These are phyloP conservation scores for Sebastes jordani DNA, from an alignment of 2,797 vertebrate genomes.

Conservation along the genomic window DNA sequence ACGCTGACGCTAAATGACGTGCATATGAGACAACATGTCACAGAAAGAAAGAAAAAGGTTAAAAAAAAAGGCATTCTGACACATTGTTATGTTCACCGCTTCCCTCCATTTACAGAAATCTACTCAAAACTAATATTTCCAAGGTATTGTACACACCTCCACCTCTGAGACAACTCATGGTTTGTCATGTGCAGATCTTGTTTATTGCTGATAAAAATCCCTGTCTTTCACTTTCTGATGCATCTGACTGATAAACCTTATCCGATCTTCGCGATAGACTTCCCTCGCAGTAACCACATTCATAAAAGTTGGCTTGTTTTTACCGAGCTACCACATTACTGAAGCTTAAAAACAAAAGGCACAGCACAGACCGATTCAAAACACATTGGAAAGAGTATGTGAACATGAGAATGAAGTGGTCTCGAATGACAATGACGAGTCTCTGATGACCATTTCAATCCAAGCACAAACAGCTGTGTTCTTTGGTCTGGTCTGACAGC, in stretches of 20 bases:
- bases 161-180: not conserved
- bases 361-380: not conserved
- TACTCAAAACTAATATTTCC: not conserved
- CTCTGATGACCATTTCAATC: not conserved
- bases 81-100: not conserved
- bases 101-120: not conserved
- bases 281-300: not conserved
- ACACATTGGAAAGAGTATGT: not conserved
- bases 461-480: slow-evolving; percentile 27
- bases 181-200: not conserved
- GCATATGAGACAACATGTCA: not conserved
- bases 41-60: not conserved
- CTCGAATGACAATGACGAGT: not conserved
- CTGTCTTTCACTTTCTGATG: not conserved
- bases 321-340: not conserved
- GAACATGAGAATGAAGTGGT: slow-evolving; percentile 3
- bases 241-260: not conserved
- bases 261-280: no score
- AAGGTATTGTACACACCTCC: not conserved
- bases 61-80: not conserved
- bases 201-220: not conserved
- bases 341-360: not conserved
- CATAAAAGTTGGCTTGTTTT: not conserved
- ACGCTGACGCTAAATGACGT: not conserved
- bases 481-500: not conserved